Base-by-base conservation (phyloP, 2,888 invertebrate species). In the Xylota sylvarum region DNA sequence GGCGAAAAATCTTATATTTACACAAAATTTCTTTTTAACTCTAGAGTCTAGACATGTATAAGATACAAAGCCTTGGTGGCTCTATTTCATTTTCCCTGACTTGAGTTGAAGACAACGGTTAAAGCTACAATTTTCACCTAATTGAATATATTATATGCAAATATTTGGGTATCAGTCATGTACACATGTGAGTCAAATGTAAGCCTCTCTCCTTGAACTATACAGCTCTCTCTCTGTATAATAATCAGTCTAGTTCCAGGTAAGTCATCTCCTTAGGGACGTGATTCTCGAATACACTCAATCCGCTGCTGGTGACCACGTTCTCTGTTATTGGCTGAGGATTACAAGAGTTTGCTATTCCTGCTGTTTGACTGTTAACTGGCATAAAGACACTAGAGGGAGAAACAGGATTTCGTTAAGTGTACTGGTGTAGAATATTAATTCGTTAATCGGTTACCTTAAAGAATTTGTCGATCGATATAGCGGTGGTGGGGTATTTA, bases 381-480 rank as follows among this genome's bases (percentile, higher is more conserved):
- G 88, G 82, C 70, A 83, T 74, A 74, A 88, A 89, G 76, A 89
- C 88, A 82, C 89, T 89, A 32, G n/a, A 27, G 40, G 69, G 60
- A 52, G 35, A 69, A 64, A 56, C 35, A 65, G 64, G 58, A 56
- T 32, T 37, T 32, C n/a, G 23, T 70, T 50, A 69, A 40, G 43
- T 43, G 43, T n/a, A n/a, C 6, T 43, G 43, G 43, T 43, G 14
- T 43, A 5, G 43, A 43, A 43, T 43, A 19, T 50, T 50, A 70
- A 43, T 19, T 10, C 7, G 30, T 37, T 23, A n/a, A 3, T 80
- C 90, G 43, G 43, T 89, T 93, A 96, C 96, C 95, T 95, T 92
- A 96, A 93, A 90, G 96, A 94, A 93, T 96, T 96, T 89, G 97
- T 96, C 82, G 98, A 97, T 91, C 98, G 94, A 93, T 98, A 98